Conservation (phyloP, 2,888 invertebrate species). For the Drosophila barbarae region DNA sequence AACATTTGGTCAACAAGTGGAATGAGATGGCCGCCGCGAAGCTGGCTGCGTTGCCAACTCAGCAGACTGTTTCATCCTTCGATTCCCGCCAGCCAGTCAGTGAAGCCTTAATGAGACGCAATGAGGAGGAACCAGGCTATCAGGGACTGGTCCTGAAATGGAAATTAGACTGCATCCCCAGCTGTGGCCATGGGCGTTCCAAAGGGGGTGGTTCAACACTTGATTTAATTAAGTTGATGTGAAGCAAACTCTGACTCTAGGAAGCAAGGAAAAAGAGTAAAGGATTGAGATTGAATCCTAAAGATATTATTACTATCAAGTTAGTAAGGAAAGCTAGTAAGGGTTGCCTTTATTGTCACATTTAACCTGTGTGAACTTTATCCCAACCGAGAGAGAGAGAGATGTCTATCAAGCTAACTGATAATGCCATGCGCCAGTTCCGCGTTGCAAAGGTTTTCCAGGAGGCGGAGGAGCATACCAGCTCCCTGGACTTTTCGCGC, state of each 20-base stretch:
- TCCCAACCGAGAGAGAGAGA: not conserved
- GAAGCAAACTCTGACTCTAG: slow-evolving; percentile 1
- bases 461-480: slow-evolving; percentile 27
- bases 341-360: slow-evolving; percentile 13
- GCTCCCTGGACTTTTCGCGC: slow-evolving; percentile 38
- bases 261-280: not conserved
- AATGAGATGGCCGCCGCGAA: slow-evolving; percentile 6
- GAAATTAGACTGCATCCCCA: slow-evolving; percentile 63
- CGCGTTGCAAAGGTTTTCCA: slow-evolving; percentile 31
- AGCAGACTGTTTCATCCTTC: slow-evolving; percentile 42
- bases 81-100: slow-evolving; percentile 1
- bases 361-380: not conserved
- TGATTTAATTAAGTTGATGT: slow-evolving; percentile 62
- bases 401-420: slow-evolving; percentile 30
- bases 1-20: slow-evolving; percentile 62
- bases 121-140: slow-evolving; percentile 35
- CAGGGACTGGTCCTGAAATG: slow-evolving; percentile 50
- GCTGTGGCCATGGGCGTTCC: slow-evolving; percentile 25
- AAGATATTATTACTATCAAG: not conserved
- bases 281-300: not conserved
- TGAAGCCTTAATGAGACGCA: slow-evolving; percentile 59
- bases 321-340: no score
- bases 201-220: slow-evolving; percentile 44
- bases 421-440: slow-evolving; percentile 41
- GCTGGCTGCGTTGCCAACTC: slow-evolving; percentile 45